Evolutionary conservation across 2,888 invertebrate species (phyloP).

Genomic region (Micoletzkya japonica): DNA sequence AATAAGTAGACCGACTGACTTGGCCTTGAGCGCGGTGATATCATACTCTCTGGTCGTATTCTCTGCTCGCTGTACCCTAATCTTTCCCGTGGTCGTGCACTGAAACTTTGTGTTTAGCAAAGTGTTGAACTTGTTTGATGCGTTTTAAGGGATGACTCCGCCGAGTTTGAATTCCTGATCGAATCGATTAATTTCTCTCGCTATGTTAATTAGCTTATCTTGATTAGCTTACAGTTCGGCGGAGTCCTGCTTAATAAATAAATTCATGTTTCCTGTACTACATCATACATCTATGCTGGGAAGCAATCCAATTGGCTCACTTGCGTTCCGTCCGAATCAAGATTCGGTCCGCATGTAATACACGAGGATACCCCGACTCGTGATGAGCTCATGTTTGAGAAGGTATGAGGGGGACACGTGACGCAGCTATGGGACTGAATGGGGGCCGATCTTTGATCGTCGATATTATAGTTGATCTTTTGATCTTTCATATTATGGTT

Average conservation of each 20-base stretch:
- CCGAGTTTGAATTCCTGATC: too few species aligned
- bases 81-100: slow-evolving; percentile 64
- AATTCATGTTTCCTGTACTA: too few species aligned
- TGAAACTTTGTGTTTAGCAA: neutral
- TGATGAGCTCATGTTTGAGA: slow-evolving; percentile 47
- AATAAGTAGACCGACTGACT: too few species aligned
- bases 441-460: neutral
- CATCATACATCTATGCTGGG: too few species aligned
- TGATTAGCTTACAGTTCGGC: too few species aligned
- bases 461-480: neutral
- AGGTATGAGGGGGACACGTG: slow-evolving; percentile 66
- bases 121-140: too few species aligned
- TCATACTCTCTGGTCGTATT: slow-evolving; percentile 49
- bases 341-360: slow-evolving; percentile 49
- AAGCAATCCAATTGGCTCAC: too few species aligned
- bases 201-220: too few species aligned
- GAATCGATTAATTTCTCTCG: too few species aligned
- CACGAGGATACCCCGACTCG: slow-evolving; percentile 40
- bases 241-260: too few species aligned
- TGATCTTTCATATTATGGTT: neutral
- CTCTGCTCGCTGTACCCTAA: slow-evolving; percentile 31
- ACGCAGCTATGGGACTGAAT: slow-evolving; percentile 63
- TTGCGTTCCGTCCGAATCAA: slow-evolving; percentile 39
- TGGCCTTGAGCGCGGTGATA: slow-evolving; percentile 36
- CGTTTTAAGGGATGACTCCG: too few species aligned